Evolutionary conservation across 2,888 invertebrate species (phyloP), one percentile per base, ranked within the genome.

Genomic region (Drosophila sordidula): DNA sequence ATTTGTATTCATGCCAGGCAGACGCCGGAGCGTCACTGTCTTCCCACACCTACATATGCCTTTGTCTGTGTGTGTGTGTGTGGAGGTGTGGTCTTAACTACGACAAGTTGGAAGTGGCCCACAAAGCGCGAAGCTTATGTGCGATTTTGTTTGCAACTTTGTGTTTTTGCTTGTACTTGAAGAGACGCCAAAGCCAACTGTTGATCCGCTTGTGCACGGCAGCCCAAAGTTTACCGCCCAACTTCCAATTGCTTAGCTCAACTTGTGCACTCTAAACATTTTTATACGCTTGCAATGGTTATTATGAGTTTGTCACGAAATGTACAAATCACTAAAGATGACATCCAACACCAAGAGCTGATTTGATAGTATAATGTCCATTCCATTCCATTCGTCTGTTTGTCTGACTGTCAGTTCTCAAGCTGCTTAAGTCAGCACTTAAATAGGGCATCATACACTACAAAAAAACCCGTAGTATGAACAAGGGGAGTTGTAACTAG

Each of bases 71-170:
- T 62, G 32, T 38, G 22, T 41, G 42, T 45, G 59, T 49, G 41
- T 25, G 22, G 54, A 46, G 39, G 54, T 18, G 12, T 32, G 44
- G 70, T 39, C 46, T 57, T 69, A 55, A 39, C 70, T 41, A 63
- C 39, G 44, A 57, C 66, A 58, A 50, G 49, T 63, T 74, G 39
- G 34, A 41, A 55, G 65, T 52, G 66, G 41, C 22, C 46, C 50
- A 59, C 59, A 70, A 71, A 71, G 67, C 68, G 64, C 39, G 65
- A 47, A 71, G 83, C 85, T 85, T 80, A 82, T 65, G 61, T 78
- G 80, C 61, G 80, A 52, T 78, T 84, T 73, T 62, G 62, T 59
- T 63, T 56, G 74, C 77, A 80, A 78, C 78, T 85, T 83, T 85
- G 84, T 83, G 66, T 75, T 77, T 75, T 73, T 71, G 57, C 67